Conservation (phyloP, 1,140 invertebrate species). For the Drosophila micromelanica region DNA sequence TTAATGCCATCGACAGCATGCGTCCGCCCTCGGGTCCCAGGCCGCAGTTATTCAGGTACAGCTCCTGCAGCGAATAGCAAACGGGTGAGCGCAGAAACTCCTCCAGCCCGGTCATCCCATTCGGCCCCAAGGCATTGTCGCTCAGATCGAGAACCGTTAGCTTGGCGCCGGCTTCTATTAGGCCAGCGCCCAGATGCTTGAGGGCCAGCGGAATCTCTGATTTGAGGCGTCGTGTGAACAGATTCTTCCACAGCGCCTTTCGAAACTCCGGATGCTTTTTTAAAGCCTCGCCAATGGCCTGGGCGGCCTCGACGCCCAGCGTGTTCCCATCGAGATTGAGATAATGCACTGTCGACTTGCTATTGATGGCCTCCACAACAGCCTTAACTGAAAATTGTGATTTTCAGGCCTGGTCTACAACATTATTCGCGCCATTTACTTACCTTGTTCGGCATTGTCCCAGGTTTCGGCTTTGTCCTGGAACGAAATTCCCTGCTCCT, state of each 20-base stretch:
- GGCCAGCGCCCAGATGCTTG: constrained; percentile 89
- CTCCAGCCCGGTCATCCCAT: constrained; percentile 95
- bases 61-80: constrained; percentile 91
- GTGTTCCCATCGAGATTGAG: constrained; percentile 97
- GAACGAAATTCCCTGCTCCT: constrained; percentile 71
- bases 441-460: constrained; percentile 71
- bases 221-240: constrained; percentile 97
- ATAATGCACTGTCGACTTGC: constrained; percentile 60
- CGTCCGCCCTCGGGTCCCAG: constrained; percentile 95
- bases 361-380: constrained; percentile 67
- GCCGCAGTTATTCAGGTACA: constrained; percentile 97
- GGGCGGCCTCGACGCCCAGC: constrained; percentile 93
- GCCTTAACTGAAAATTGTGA: constrained; percentile 52
- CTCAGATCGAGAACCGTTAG: constrained; percentile 96
- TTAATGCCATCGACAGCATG: constrained; percentile 92
- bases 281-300: constrained; percentile 92
- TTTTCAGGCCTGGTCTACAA: too few relatives aligned
- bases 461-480: constrained; percentile 65
- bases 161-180: constrained; percentile 91
- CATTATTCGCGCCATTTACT: neutral
- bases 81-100: constrained; percentile 92
- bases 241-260: constrained; percentile 96
- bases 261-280: constrained; percentile 91
- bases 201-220: constrained; percentile 97
- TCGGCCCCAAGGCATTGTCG: constrained; percentile 99